A percentile compares a stretch with the other conserved stretches of the same genome.
Conservation (phyloP, 2,888 invertebrate species). For the Cheilosia vulpina region DNA sequence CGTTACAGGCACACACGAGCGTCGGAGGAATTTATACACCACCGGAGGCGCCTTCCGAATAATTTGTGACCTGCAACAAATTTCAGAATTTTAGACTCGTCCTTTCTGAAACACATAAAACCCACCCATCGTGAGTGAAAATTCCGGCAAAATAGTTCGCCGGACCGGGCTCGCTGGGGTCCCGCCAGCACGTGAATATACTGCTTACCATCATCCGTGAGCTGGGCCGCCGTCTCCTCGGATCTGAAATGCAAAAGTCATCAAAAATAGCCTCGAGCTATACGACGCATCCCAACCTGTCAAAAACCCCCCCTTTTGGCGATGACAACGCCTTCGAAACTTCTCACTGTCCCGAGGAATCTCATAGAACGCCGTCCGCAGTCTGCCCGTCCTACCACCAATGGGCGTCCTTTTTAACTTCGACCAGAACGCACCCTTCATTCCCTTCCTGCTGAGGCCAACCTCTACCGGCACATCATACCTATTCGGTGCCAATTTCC, state of each 20-base stretch:
- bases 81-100: fast-evolving
- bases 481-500: constrained; percentile 79
- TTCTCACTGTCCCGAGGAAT: constrained; percentile 68
- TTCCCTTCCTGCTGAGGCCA: constrained; percentile 69
- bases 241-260: constrained; percentile 76
- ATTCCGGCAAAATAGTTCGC: constrained; percentile 74
- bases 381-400: background rate
- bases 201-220: constrained; percentile 77
- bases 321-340: constrained; percentile 74
- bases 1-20: constrained; percentile 78
- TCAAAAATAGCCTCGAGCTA: background rate
- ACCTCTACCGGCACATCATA: constrained; percentile 77
- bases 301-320: constrained; percentile 78
- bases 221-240: constrained; percentile 77
- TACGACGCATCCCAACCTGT: constrained; percentile 75
- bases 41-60: constrained; percentile 14
- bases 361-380: constrained; percentile 56
- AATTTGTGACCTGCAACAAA: constrained; percentile 34
- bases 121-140: constrained; percentile 13
- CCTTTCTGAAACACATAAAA: background rate
- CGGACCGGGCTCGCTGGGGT: constrained; percentile 79
- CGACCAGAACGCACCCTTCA: constrained; percentile 77
- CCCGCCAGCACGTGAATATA: constrained; percentile 77
- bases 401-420: constrained; percentile 66
- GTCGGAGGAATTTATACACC: constrained; percentile 76